A percentile compares a stretch with the other conserved stretches of the same genome.
Evolutionary conservation across 2,888 invertebrate genomes (phyloP).

Genomic region (Xylota segnis): DNA sequence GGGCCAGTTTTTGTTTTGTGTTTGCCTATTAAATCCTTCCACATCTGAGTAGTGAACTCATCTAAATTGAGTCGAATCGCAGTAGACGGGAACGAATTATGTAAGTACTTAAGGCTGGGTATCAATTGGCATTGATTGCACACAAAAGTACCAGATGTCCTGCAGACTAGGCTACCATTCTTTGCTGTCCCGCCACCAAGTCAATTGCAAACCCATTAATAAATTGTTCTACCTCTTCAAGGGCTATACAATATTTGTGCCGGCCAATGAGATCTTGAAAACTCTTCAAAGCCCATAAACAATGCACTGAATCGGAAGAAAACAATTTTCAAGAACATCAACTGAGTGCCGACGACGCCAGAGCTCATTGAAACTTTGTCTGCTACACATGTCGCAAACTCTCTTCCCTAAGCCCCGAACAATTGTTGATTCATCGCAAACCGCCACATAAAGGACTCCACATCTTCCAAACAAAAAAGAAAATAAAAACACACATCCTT

Average conservation of each 20-base stretch:
- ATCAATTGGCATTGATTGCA: no score
- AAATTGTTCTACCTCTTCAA: not conserved
- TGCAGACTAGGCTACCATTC: no score
- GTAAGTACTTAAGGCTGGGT: no score
- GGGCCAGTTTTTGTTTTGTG: no score
- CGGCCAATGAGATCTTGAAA: not conserved
- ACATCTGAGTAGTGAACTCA: no score
- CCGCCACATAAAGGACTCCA: not conserved
- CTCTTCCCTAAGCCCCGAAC: not conserved
- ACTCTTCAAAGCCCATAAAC: not conserved
- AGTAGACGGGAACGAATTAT: no score
- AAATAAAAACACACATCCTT: not conserved
- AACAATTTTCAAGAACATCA: slow-evolving; percentile 6
- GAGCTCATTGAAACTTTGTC: not conserved
- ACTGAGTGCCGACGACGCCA: no score
- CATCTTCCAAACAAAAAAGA: not conserved
- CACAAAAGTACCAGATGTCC: no score
- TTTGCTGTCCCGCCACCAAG: no score
- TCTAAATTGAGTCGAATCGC: no score
- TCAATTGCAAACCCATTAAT: not conserved
- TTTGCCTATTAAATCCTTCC: no score
- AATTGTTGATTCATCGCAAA: slow-evolving; percentile 24
- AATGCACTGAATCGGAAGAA: slow-evolving; percentile 6
- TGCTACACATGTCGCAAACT: not conserved
- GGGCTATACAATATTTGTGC: not conserved